Percentiles rank a stretch among this genome's conserved stretches.
Conservation (phyloP, 2,113 vertebrate species). For the Silurus asotus region DNA sequence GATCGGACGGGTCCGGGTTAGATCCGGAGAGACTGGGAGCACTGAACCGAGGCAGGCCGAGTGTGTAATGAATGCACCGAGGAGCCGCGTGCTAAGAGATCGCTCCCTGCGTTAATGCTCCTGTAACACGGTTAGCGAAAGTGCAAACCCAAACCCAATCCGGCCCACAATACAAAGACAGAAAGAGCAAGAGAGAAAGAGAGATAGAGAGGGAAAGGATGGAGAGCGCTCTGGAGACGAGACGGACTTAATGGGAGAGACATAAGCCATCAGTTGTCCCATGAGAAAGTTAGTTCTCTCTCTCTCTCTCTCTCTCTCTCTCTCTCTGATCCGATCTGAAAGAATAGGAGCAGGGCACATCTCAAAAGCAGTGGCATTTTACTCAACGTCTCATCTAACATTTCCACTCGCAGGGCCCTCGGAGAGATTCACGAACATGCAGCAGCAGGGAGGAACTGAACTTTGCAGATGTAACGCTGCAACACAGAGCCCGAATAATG, state of each 20-base stretch:
- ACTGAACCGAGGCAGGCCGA: conserved; percentile 26
- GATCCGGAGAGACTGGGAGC: conserved; percentile 42
- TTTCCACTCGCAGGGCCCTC: conserved; percentile 15
- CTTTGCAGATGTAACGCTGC: not conserved
- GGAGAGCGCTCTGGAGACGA: not conserved
- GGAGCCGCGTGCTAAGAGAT: conserved; percentile 33
- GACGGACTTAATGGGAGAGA: conserved; percentile 3
- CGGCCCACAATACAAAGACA: conserved; percentile 19
- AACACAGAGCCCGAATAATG: not conserved
- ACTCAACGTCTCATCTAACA: conserved; percentile 15
- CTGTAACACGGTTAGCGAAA: conserved; percentile 46
- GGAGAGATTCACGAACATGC: not conserved
- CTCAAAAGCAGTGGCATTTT: conserved; percentile 37
- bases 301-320: not conserved
- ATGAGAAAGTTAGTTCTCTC: conserved; percentile 3
- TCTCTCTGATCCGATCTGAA: not conserved
- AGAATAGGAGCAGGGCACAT: conserved; percentile 23
- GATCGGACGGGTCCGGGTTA: conserved; percentile 65
- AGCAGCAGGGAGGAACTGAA: conserved; percentile 4
- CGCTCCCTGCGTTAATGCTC: conserved; percentile 50
- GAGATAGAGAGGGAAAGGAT: not conserved
- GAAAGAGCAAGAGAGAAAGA: not conserved
- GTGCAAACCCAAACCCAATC: conserved; percentile 53
- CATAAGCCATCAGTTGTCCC: conserved; percentile 16
- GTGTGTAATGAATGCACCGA: conserved; percentile 45